Conservation (phyloP, 2,113 vertebrate species). For the Tragelaphus buxtoni region DNA sequence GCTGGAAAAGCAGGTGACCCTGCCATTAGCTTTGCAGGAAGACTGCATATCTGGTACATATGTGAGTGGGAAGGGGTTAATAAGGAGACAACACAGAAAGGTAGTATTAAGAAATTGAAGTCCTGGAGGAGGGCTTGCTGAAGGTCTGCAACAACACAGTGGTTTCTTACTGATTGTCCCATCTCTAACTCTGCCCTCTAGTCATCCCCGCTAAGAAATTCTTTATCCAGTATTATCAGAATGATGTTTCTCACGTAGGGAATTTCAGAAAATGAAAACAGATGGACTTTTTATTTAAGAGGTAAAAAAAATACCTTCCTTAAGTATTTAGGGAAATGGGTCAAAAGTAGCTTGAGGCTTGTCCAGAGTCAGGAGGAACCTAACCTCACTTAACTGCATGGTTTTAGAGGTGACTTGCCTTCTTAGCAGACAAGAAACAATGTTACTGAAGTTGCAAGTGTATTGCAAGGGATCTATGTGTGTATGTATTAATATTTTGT, state of each 20-base stretch:
- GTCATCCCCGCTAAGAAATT: not conserved
- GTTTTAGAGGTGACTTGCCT: no score
- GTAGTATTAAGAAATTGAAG: not conserved
- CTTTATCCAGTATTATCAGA: not conserved
- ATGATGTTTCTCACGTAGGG: not conserved
- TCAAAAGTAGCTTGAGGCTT: not conserved
- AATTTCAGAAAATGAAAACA: not conserved
- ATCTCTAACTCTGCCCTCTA: not conserved
- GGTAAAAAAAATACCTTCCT: not conserved
- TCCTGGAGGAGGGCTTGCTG: not conserved
- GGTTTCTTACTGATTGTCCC: not conserved
- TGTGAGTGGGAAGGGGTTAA: not conserved
- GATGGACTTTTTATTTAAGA: not conserved
- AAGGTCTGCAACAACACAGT: not conserved
- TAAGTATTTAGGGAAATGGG: not conserved
- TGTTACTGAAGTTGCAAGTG: not conserved
- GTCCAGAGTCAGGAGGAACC: not conserved
- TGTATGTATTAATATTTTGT: not conserved
- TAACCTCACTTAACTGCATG: not conserved
- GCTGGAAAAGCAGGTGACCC: accelerated
- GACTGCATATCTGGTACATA: accelerated
- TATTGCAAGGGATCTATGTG: not conserved
- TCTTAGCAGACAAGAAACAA: not conserved
- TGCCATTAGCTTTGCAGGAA: not conserved
- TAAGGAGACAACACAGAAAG: not conserved